Evolutionary conservation across 2,113 vertebrate genomes (phyloP), one percentile per base, ranked within the genome.

Genomic region (Colossoma macropomum): DNA sequence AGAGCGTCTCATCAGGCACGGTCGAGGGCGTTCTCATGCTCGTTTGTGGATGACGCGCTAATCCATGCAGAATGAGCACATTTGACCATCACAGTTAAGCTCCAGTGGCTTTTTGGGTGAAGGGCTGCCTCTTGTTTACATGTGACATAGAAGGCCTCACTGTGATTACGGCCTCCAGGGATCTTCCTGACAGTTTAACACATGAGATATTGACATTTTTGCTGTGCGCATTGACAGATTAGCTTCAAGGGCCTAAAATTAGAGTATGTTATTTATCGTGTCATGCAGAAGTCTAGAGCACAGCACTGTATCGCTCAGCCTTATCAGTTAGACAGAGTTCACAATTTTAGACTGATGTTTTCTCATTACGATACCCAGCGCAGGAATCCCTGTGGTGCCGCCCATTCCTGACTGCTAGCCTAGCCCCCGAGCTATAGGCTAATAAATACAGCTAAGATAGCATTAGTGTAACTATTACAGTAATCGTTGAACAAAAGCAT

Each of bases 51-150:
- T 76, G 68, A 76, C n/a, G 54, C 59, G 62, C 34, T 63, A 79
- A 78, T 75, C 60, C 69, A 60, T 80, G 84, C 69, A 65, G 62
- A 80, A 82, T 73, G 66, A 82, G 30, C 62, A 78, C 48, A 38
- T 81, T 77, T 77, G 77, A 80, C 66, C 65, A 70, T 76, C 71
- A 32, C 27, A 34, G 28, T 59, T 71, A 68, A 65, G 63, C 56
- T 41, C 56, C 75, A 72, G 60, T 74, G 74, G 50, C 17, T 68
- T 80, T 86, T 60, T 48, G 32, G 66, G 59, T 41, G 54, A 68
- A 52, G 56, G 15, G 68, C 25, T 79, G 45, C 38, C 70, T 27
- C 65, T 30, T 77, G 79, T 77, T 81, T 80, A 52, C 52, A 63
- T 62, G 54, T 77, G 75, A 78, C 5, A 13, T 84, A n/a, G 48